Conservation (phyloP, 2,113 vertebrate species). For the Candoia aspera region DNA sequence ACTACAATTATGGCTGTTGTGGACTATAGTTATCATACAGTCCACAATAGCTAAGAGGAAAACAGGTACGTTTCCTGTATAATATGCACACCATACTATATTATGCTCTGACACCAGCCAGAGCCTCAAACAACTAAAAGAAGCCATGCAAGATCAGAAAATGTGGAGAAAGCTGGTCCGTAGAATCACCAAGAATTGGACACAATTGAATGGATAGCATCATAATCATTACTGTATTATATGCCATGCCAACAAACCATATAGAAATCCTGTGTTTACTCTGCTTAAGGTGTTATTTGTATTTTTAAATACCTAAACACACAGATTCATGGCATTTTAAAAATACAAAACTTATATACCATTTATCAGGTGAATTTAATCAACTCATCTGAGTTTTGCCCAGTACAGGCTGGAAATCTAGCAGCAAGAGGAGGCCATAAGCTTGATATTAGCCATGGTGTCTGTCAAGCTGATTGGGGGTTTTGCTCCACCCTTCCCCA, state of each 20-base stretch:
- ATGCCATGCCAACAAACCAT: background rate
- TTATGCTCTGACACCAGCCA: no score
- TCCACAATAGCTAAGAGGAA: no score
- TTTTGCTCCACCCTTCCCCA: background rate
- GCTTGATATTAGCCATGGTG: background rate
- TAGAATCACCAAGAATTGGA: no score
- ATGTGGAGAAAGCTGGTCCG: no score
- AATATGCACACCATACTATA: no score
- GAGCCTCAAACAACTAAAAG: no score
- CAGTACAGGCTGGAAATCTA: background rate
- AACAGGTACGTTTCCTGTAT: no score
- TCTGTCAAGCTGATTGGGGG: background rate
- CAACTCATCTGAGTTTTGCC: conserved; percentile 10
- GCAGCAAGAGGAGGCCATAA: background rate
- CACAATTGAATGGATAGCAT: no score
- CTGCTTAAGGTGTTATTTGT: no score
- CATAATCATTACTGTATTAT: no score
- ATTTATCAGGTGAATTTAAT: conserved; percentile 38
- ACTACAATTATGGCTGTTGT: background rate
- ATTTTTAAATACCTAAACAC: background rate
- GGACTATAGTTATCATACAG: background rate
- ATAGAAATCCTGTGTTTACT: background rate
- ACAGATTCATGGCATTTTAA: background rate
- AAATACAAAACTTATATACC: background rate
- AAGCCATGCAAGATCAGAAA: no score